phyloP scores from a whole-genome alignment of 2,797 vertebrate species.

The Ceryle rudis region DNA sequence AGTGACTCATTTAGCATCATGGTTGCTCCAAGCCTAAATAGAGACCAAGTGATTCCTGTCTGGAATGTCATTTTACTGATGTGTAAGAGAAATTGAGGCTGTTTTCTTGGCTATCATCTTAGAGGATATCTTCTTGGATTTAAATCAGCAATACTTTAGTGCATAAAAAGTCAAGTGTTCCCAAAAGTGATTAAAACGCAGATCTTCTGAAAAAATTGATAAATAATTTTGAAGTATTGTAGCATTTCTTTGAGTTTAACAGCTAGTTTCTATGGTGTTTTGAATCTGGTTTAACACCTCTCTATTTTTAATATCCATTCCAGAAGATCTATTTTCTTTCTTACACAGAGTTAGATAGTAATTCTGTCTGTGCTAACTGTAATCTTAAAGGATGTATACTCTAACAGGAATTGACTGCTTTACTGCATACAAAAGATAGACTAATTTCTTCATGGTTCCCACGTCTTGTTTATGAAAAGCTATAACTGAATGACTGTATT shows the following conservation, averaged over 20 bases:
- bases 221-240: neutral
- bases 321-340: neutral
- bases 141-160: neutral
- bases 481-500: neutral
- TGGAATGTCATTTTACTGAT: neutral
- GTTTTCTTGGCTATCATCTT: neutral
- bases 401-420: neutral
- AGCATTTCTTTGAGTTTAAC: neutral
- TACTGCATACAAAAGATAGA: neutral
- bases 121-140: neutral
- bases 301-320: neutral
- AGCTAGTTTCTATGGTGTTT: conserved; percentile 7
- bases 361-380: neutral
- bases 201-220: neutral
- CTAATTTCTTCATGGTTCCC: conserved; percentile 1
- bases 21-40: neutral
- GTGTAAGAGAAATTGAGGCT: neutral
- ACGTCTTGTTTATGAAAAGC: neutral
- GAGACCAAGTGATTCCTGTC: neutral
- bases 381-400: neutral
- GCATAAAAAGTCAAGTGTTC: neutral
- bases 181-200: conserved; percentile 13
- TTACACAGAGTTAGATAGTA: neutral
- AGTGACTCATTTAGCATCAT: neutral
- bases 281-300: neutral